Base-by-base conservation (phyloP, 2,888 invertebrate species). In the Octonoba sinensis region DNA sequence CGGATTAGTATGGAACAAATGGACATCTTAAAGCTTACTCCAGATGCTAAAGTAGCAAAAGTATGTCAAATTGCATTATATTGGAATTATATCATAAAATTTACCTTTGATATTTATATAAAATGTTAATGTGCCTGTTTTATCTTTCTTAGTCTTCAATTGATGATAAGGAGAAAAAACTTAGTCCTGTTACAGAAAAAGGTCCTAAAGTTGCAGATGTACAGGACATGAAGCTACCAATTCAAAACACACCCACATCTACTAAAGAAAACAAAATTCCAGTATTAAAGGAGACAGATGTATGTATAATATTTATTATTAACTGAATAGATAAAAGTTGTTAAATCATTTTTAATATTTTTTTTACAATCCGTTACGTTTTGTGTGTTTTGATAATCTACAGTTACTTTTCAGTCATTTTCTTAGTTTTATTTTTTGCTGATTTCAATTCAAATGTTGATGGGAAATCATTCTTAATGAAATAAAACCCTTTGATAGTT, bases 1-100 rank as follows among this genome's bases (percentile, higher is more conserved):
- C 71, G 84, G 8, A 67, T 82, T 89, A 96, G 95, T 90, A 97
- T 97, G 97, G 97, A 97, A 89, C 96, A 96, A 88, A 92, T 98
- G 89, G 95, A 96, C 88, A 91, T 97, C 56, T 94, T 97, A 89
- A 96, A 96, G 92, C 90, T 94, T 83, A 94, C 93, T 22, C 93
- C 93, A 0, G 93, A 93, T 87, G 92, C 91, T 20, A 93, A 93
- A 87, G 90, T 90, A 18, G 82, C 82, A 18, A 82, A 82, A 67
- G 82, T 82, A 44, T 36, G 46, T 20, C 57, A 18, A n/a, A 22
- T 44, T 56, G n/a, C 0, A 3, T 49, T 59, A 20, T 57, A 16
- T 11, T 36, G 18, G 59, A 11, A 6, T 54, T 54, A 16, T 54
- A 54, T 8, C 16, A 54, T 3, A 54, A 54, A 18, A 18, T 54